These are phyloP conservation scores for Nomada goodeniana DNA, from an alignment of 2,888 invertebrate genomes.

Conservation along the genomic window DNA sequence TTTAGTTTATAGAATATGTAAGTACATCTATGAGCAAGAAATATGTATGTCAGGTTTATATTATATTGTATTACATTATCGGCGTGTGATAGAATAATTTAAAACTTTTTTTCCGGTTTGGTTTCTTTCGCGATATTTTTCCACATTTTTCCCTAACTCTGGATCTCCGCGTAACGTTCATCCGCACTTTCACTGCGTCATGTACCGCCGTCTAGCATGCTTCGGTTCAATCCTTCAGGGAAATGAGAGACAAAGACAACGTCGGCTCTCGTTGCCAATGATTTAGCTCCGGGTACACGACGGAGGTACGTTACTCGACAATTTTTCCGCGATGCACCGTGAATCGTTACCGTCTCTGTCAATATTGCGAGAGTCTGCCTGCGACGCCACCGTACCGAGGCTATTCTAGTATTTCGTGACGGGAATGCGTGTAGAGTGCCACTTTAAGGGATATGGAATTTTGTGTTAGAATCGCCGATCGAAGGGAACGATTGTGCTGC, in stretches of 20 bases:
- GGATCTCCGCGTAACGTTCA: neutral
- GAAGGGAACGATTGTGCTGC: too few species aligned
- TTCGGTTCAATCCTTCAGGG: slow-evolving; percentile 7
- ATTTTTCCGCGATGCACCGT: slow-evolving; percentile 34
- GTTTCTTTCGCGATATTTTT: too few species aligned
- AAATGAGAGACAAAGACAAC: slow-evolving; percentile 26
- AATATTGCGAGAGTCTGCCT: slow-evolving; percentile 55
- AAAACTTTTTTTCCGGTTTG: too few species aligned
- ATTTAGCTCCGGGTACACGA: slow-evolving; percentile 49
- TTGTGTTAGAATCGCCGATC: neutral
- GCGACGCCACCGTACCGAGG: slow-evolving; percentile 51
- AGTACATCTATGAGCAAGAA: too few species aligned
- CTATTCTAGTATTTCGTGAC: slow-evolving; percentile 22
- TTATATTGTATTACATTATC: too few species aligned
- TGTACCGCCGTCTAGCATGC: neutral
- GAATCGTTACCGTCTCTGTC: slow-evolving; percentile 45
- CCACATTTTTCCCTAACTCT: neutral
- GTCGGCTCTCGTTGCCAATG: slow-evolving; percentile 36
- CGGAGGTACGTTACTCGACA: slow-evolving; percentile 29
- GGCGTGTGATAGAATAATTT: too few species aligned
- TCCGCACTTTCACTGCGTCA: neutral
- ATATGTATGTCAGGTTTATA: too few species aligned
- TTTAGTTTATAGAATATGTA: too few species aligned
- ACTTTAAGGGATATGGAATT: neutral
- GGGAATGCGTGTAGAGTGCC: slow-evolving; percentile 9